These are phyloP conservation scores for Epinotia brunnichana DNA, from an alignment of 2,888 invertebrate species.

Conservation along the genomic window DNA sequence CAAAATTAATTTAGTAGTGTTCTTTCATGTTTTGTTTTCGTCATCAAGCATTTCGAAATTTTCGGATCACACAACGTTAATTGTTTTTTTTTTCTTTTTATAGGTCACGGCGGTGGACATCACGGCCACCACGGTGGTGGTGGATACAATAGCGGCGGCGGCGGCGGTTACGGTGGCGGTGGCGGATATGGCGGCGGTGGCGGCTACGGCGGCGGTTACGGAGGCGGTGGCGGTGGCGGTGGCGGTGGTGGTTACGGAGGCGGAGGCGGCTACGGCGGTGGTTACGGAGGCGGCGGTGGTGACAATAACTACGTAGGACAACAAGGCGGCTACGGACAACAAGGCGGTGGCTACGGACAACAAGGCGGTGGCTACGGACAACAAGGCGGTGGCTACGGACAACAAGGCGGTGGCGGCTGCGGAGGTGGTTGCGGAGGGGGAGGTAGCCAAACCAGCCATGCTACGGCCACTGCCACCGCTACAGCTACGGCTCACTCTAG, in stretches of 20 bases:
- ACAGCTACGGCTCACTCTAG: conserved; percentile 52
- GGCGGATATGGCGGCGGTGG: neutral
- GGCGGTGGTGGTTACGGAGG: conserved; percentile 48
- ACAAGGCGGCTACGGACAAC: too few relatives aligned
- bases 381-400: conserved; percentile 46
- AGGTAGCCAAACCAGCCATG: conserved; percentile 43
- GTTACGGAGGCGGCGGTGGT: neutral
- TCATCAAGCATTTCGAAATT: neutral
- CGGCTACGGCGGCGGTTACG: conserved; percentile 27
- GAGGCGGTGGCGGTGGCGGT: conserved; percentile 35
- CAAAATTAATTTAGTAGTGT: neutral
- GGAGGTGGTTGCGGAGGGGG: conserved; percentile 43
- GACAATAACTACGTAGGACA: too few relatives aligned
- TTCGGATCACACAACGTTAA: neutral
- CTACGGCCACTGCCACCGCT: conserved; percentile 60
- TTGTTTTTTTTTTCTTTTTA: neutral
- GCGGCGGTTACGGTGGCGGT: neutral
- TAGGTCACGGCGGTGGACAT: conserved; percentile 21
- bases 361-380: conserved; percentile 14
- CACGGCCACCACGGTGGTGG: conserved; percentile 25
- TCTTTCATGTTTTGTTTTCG: neutral
- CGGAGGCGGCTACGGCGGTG: conserved; percentile 31
- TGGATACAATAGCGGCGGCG: conserved; percentile 38
- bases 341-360: conserved; percentile 47
- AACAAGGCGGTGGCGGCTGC: conserved; percentile 39